Evolutionary conservation across 2,888 invertebrate genomes (phyloP).

Genomic region (Lepidonotus clava): DNA sequence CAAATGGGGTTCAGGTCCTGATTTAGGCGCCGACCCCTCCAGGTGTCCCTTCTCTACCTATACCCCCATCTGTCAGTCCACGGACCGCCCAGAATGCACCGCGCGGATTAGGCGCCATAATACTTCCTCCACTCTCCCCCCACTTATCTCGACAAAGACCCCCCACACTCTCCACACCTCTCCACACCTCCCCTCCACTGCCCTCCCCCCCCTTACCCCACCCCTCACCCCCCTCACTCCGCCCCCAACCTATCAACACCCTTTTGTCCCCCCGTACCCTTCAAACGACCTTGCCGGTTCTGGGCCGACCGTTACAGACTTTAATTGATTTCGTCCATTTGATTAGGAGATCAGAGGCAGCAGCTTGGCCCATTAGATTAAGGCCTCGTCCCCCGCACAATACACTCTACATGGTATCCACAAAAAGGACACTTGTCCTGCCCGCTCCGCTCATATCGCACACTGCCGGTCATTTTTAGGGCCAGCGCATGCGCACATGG

Average conservation of each 20-base stretch:
- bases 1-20: not conserved
- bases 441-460: no score
- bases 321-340: slow-evolving; percentile 17
- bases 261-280: not conserved
- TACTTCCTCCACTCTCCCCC: slow-evolving; percentile 20
- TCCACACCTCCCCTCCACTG: not conserved
- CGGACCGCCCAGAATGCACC: no score
- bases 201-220: not conserved
- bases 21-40: not conserved
- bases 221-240: not conserved
- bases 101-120: slow-evolving; percentile 45
- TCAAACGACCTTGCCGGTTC: not conserved
- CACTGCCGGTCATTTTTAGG: no score
- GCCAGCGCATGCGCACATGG: no score
- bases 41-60: not conserved
- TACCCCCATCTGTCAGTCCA: slow-evolving; percentile 22
- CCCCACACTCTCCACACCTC: not conserved
- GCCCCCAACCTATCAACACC: not conserved
- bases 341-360: slow-evolving; percentile 37
- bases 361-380: not conserved
- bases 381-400: not conserved
- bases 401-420: slow-evolving; percentile 10
- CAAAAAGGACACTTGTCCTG: not conserved
- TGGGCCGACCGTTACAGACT: not conserved
- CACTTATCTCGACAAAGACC: slow-evolving; percentile 8